Evolutionary conservation across 2,113 vertebrate species (phyloP), one percentile per base, ranked within the genome.

Genomic region (Nesogale talazaci): DNA sequence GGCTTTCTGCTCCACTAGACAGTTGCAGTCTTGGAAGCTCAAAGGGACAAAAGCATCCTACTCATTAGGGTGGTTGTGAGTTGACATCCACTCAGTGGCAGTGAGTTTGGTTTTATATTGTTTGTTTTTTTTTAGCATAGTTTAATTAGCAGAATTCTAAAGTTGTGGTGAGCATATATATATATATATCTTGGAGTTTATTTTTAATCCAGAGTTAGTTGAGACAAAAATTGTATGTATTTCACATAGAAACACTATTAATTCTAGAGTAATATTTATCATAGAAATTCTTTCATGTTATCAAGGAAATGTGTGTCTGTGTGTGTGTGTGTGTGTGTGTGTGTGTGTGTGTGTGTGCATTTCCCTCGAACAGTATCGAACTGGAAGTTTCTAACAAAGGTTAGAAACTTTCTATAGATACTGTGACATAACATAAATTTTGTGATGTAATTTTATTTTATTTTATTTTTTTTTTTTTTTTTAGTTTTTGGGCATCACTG

Each of bases 391-490:
- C 72, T 84, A 61, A 56, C 40, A 76, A 79, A 56, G 42, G 8
- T 29, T 80, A 3, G 8, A 15, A n/a, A n/a, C n/a, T n/a, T 92
- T 22, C 9, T 85, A 67, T 81, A 88, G 27, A 38, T 77, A 42
- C 42, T 93, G 11, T 92, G 72, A 75, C 23, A 76, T 52, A 65
- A 42, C 23, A 83, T 27, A 65, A 82, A 57, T 90, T 77, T 90
- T 88, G 63, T 79, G 34, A 78, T 80, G 19, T 1, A 42, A 61
- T 92, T 83, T 93, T 83, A 86, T n/a, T n/a, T n/a, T n/a, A n/a
- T n/a, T n/a, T n/a, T n/a, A n/a, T n/a, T n/a, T n/a, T n/a, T n/a
- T n/a, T n/a, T n/a, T n/a, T n/a, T n/a, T n/a, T n/a, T n/a, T n/a
- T n/a, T n/a, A n/a, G n/a, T n/a, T n/a, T n/a, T n/a, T n/a, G n/a